Base-by-base conservation (phyloP, 2,888 invertebrate species). In the Agrilus biguttatus region DNA sequence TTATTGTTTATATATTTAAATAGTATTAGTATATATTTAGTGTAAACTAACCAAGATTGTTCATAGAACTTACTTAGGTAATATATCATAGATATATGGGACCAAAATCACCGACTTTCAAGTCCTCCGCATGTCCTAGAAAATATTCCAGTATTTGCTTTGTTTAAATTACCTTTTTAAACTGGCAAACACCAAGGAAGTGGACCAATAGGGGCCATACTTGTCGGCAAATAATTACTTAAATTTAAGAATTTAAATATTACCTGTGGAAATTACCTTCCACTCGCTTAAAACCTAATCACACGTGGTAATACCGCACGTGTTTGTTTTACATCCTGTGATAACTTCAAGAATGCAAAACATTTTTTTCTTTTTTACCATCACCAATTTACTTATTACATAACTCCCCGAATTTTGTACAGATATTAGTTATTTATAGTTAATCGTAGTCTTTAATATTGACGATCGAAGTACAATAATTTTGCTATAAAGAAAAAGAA, bases 41-140 rank as follows among this genome's bases (percentile, higher is more conserved):
- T 28, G 4, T 10, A 10, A 10, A 28, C 28, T 28, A 28, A 28
- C 28, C 28, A 28, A 28, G 62, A 42, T 37, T 69, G 90, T 90
- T 90, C 90, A 90, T 83, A 87, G 90, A 90, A 90, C 90, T 82
- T 90, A 90, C 89, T 69, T 68, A 68, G 53, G 53, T 78, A 79
- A 89, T 89, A 90, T 90, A 90, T 90, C 90, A 90, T 89, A 86
- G 90, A 90, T 90, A 90, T 90, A 90, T 90, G 86, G 86, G 85
- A 83, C 80, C 76, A 82, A 85, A 63, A 65, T 65, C 63, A 65
- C 65, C 64, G 56, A 61, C 47, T 47, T 55, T 58, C 56, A 54
- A 49, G 56, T 50, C 47, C 51, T 44, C 47, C 45, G 52, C 49
- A 48, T 40, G 38, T 39, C 14, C 39, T 10, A 2, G 23, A 23